phyloP scores from a whole-genome alignment of 2,888 invertebrate genomes.

The Hirtodrosophila confusa region DNA sequence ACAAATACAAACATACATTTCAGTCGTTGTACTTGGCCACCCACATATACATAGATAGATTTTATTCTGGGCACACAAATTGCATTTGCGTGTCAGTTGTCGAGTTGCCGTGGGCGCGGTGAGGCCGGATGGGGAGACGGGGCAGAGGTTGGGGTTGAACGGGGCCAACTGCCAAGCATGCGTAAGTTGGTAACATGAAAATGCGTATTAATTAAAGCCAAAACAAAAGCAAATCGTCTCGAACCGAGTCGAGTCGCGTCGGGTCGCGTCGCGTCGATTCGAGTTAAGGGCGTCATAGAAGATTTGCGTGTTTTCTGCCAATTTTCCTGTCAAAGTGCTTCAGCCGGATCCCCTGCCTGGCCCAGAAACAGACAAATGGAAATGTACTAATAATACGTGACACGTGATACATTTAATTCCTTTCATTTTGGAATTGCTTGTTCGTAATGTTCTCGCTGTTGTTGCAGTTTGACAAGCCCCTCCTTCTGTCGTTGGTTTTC shows the following conservation, averaged over 20 bases:
- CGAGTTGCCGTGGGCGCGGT: conserved; percentile 9
- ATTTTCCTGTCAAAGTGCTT: conserved; percentile 30
- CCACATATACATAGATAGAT: conserved; percentile 33
- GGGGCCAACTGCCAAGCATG: conserved; percentile 36
- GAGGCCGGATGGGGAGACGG: neutral
- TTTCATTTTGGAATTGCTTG: conserved; percentile 11
- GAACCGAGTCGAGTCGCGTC: conserved; percentile 5
- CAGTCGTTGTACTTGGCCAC: conserved; percentile 18
- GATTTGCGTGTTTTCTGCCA: conserved; percentile 40
- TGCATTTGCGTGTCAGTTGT: conserved; percentile 70
- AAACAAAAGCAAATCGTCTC: conserved; percentile 37
- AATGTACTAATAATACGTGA: conserved; percentile 58
- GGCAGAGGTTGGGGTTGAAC: neutral
- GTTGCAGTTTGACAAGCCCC: too few relatives aligned
- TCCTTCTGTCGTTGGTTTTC: too few relatives aligned
- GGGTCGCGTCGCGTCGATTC: conserved; percentile 15
- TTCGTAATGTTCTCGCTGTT: too few relatives aligned
- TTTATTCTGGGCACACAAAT: conserved; percentile 66
- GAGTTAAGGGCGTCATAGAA: conserved; percentile 24
- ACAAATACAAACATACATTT: neutral
- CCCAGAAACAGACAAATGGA: conserved; percentile 42
- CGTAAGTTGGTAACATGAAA: conserved; percentile 61
- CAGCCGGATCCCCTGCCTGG: neutral
- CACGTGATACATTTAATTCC: conserved; percentile 61
- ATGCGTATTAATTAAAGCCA: conserved; percentile 71